These are phyloP conservation scores for Anarsia innoxiella DNA, from an alignment of 2,888 invertebrate genomes.

Conservation along the genomic window DNA sequence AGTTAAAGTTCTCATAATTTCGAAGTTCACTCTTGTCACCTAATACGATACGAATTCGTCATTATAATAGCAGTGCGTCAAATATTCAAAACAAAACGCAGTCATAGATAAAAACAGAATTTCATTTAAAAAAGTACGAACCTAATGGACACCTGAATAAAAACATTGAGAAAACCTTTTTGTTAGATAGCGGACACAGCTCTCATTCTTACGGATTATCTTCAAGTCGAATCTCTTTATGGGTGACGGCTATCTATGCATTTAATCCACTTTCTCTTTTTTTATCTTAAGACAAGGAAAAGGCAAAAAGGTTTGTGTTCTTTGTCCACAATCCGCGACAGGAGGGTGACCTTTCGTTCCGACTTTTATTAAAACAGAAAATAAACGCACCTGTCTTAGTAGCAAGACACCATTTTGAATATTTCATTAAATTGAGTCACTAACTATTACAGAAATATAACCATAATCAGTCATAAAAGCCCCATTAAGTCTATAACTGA, in stretches of 20 bases:
- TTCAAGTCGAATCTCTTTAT: constrained; percentile 50
- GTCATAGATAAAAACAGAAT: too few relatives aligned
- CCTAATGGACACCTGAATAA: constrained; percentile 36
- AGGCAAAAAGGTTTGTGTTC: constrained; percentile 46
- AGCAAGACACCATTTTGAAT: constrained; percentile 38
- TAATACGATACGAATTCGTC: too few relatives aligned
- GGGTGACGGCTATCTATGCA: constrained; percentile 58
- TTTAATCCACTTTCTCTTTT: constrained; percentile 69
- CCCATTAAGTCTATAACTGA: too few relatives aligned
- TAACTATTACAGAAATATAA: not conserved
- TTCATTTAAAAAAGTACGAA: not conserved
- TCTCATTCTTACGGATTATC: constrained; percentile 40
- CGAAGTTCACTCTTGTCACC: too few relatives aligned
- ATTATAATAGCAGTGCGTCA: too few relatives aligned
- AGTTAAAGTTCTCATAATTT: too few relatives aligned
- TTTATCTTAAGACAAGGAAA: constrained; percentile 54
- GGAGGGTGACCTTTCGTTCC: constrained; percentile 46
- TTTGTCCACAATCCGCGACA: constrained; percentile 54
- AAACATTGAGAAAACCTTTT: constrained; percentile 31
- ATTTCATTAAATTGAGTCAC: constrained; percentile 51
- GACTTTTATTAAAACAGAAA: constrained; percentile 50
- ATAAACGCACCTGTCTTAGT: constrained; percentile 58
- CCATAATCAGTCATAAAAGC: too few relatives aligned
- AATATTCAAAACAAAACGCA: too few relatives aligned
- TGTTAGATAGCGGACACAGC: constrained; percentile 27